phyloP scores from a whole-genome alignment of 1,140 invertebrate species.

The Sweltsa coloradensis region DNA sequence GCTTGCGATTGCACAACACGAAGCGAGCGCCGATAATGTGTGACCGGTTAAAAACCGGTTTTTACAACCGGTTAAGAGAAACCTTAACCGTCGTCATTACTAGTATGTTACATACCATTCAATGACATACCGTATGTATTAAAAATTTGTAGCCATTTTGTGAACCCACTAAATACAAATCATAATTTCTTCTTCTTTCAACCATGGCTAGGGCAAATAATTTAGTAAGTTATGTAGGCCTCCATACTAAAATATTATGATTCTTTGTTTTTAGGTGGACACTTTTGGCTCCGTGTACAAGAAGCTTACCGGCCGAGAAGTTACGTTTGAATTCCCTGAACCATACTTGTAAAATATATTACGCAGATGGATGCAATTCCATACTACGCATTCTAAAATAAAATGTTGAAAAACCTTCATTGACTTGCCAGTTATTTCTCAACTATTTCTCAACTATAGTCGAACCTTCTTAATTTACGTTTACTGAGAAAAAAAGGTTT shows the following conservation, averaged over 20 bases:
- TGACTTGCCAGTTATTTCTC: neutral
- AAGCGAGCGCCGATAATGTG: too few relatives aligned
- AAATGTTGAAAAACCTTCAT: conserved; percentile 3
- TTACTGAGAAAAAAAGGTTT: neutral
- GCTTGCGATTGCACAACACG: too few relatives aligned
- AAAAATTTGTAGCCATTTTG: too few relatives aligned
- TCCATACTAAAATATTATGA: conserved; percentile 9
- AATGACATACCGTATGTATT: too few relatives aligned
- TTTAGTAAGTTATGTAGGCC: too few relatives aligned
- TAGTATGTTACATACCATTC: too few relatives aligned
- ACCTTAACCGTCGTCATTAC: too few relatives aligned
- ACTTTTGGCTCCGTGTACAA: conserved; percentile 98
- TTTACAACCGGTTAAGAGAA: too few relatives aligned
- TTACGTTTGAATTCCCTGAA: conserved; percentile 98
- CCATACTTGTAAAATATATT: conserved; percentile 81
- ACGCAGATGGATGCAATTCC: neutral
- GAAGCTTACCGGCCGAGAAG: conserved; percentile 96
- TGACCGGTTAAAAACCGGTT: too few relatives aligned
- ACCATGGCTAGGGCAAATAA: too few relatives aligned
- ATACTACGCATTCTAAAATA: conserved; percentile 8
- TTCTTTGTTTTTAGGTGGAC: conserved; percentile 66
- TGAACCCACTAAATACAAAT: too few relatives aligned
- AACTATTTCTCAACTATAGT: neutral
- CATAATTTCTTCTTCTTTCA: too few relatives aligned
- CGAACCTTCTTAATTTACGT: neutral